Base-by-base conservation (phyloP, 64 coral and sea anemone species). In the Orbicella faveolata region DNA sequence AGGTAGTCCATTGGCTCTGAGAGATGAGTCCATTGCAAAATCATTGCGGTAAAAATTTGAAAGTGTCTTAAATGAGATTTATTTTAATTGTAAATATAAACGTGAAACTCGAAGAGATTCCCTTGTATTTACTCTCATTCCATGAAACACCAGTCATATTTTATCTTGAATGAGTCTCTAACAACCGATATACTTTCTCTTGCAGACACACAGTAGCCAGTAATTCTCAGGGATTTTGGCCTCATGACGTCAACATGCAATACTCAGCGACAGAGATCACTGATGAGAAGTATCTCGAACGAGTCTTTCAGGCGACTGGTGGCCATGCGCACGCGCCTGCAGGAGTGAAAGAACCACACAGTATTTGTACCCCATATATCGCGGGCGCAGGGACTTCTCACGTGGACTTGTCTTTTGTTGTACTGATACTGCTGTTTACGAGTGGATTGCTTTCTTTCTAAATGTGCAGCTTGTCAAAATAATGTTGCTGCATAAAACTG, bases 171-270 rank as follows among this genome's bases (percentile, higher is more conserved):
- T 59, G 9, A 1, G 10, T 59, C 55, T 14, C 55, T 59, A 59
- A 59, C 2, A 48, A 59, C 55, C 10, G 15, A 59, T 59, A 15
- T 21, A 48, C 9, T 72, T 72, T 72, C 30, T 44, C 61, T 52
- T 51, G 21, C 39, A 85, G 82, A 23, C 17, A 70, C 63, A 41
- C 70, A 52, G 65, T 36, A 5, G 23, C 13, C n/a, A n/a, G 30
- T 34, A 20, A 85, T 20, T 25, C 64, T 6, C 10, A 85, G 2
- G 65, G 82, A 2, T 85, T 85, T 53, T 85, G 82, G 82, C 82
- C 82, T 30, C 82, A 72, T 66, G 21, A 85, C 34, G 44, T 85
- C 65, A 85, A 85, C 65, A 36, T 73, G 41, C 82, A 85, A 34
- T 85, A 52, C 36, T 64, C 64, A 52, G 63, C 82, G 1, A 17